These are phyloP conservation scores for Apis laboriosa DNA, from an alignment of 1,140 invertebrate species.

Conservation along the genomic window DNA sequence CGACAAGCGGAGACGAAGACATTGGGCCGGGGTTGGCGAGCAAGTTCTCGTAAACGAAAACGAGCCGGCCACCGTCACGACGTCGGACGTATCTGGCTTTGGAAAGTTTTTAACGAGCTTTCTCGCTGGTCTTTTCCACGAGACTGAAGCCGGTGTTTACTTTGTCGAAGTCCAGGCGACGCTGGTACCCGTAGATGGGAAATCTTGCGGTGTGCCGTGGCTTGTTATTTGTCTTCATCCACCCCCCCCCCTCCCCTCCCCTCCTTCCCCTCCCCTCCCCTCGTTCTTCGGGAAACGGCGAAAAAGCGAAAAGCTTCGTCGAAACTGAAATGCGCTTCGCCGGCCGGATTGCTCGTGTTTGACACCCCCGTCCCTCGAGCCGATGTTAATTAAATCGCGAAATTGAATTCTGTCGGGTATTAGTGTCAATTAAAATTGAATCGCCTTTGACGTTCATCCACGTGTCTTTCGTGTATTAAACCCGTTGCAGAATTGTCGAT, in stretches of 20 bases:
- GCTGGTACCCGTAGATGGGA: constrained; percentile 64
- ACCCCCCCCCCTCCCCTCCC: too few species aligned
- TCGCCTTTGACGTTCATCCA: constrained; percentile 35
- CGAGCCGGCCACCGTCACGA: not conserved
- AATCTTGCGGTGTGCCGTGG: constrained; percentile 47
- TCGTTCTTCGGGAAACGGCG: not conserved
- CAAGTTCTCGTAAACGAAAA: too few species aligned
- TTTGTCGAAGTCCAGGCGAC: constrained; percentile 53
- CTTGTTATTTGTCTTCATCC: constrained; percentile 61
- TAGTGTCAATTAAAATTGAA: constrained; percentile 56
- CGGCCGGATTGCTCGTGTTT: constrained; percentile 43
- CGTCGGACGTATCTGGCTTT: constrained; percentile 60
- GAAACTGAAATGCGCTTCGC: constrained; percentile 17
- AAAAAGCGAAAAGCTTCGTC: constrained; percentile 53
- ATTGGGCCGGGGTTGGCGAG: constrained; percentile 20
- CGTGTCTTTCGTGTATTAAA: not conserved
- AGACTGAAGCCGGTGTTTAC: constrained; percentile 55
- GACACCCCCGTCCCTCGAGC: not conserved
- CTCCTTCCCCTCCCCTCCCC: too few species aligned
- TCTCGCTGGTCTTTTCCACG: constrained; percentile 61
- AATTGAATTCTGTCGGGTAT: constrained; percentile 54
- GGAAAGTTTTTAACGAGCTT: constrained; percentile 70
- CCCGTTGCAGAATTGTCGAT: not conserved
- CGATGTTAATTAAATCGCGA: constrained; percentile 61
- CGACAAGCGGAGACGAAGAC: constrained; percentile 19